Conservation (phyloP, 1,140 invertebrate species). For the Caenorhabditis latens region DNA sequence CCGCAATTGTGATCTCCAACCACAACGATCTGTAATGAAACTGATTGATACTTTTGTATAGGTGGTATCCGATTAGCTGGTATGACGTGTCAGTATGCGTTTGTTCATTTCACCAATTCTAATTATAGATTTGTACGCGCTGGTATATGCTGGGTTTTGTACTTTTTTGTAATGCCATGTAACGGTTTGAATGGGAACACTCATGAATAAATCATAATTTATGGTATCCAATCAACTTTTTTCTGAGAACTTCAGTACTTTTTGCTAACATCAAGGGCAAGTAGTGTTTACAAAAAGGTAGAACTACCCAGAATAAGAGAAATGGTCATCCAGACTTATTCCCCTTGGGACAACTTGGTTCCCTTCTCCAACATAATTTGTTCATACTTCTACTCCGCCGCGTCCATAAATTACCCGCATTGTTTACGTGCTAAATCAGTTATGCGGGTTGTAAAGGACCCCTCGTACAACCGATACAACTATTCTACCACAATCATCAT, state of each 20-base stretch:
- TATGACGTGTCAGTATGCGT: neutral
- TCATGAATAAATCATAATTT: neutral
- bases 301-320: neutral
- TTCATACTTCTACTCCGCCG: constrained; percentile 27
- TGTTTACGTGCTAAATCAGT: constrained; percentile 49
- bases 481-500: constrained; percentile 2
- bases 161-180: neutral
- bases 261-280: neutral
- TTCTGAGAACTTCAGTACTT: neutral
- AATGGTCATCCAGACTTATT: neutral
- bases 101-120: neutral
- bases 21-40: constrained; percentile 73
- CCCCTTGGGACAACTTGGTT: neutral
- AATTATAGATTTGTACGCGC: constrained; percentile 10
- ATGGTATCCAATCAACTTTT: no score
- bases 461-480: neutral
- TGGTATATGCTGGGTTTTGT: neutral
- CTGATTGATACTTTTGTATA: neutral
- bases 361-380: constrained; percentile 17
- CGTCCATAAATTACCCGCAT: constrained; percentile 32
- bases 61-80: constrained; percentile 22
- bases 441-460: constrained; percentile 17
- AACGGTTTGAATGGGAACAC: neutral
- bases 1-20: constrained; percentile 77
- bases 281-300: neutral